Evolutionary conservation across 1,140 invertebrate species (phyloP), one percentile per base, ranked within the genome.

Genomic region (Drosophila pseudoananassae): DNA sequence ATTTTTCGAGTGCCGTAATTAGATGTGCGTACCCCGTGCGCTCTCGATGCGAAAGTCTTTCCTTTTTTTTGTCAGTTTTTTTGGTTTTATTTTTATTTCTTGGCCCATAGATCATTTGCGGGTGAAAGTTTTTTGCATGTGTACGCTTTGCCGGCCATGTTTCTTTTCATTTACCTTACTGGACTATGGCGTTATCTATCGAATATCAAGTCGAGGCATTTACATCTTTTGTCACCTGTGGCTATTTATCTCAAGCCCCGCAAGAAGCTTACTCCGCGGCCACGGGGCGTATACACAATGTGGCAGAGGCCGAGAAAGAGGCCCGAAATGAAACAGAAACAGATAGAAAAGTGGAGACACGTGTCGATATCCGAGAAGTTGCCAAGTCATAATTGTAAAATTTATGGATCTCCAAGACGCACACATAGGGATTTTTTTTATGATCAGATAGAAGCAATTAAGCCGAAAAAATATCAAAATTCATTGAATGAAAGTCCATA

Each of bases 131-230:
- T 82, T 61, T 61, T 58, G 61, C 46, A 45, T 65, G 49, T 60
- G 57, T 36, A 36, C 23, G 23, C 31, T 25, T 52, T 12, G 65
- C 60, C 77, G 61, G 50, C 57, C 63, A 51, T 78, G 63, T 66
- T 64, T 66, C 59, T 66, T 36, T 85, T 87, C 74, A 87, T 82
- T 78, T 83, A 55, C 72, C 27, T 23, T 55, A 43, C 73, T 73
- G 49, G 66, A 63, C 64, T 64, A 50, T 54, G 58, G 78, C 69
- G 50, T 88, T 87, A 87, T 87, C 82, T 87, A 88, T 88, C 78
- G 82, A 87, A 88, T 87, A 87, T 88, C 83, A 87, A 87, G 78
- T 78, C 78, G 70, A 80, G 33, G 81, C 69, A 82, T 85, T 85
- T 87, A 76, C 75, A 81, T 65, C 59, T 81, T 85, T 87, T 87